Percentiles rank a stretch among this genome's conserved stretches.
These are phyloP conservation scores for Lophura nycthemera DNA, from an alignment of 2,113 vertebrate species.

Conservation along the genomic window DNA sequence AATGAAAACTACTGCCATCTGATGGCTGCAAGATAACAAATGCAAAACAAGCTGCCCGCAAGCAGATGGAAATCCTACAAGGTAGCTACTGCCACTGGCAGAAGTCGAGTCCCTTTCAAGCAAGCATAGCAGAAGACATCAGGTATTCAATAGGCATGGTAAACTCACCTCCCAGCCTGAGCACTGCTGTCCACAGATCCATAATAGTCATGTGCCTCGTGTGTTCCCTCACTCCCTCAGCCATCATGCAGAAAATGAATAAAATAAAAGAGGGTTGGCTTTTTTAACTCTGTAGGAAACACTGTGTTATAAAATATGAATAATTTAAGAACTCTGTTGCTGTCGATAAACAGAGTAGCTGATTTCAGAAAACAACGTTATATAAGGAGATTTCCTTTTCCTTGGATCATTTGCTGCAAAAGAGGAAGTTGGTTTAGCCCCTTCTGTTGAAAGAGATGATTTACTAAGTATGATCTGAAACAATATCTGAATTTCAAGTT, in stretches of 20 bases:
- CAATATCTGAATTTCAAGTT: background rate
- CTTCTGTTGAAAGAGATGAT: background rate
- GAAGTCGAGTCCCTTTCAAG: background rate
- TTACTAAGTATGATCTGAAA: background rate
- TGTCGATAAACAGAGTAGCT: background rate
- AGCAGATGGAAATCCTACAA: background rate
- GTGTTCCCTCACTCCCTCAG: background rate
- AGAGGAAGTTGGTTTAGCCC: background rate
- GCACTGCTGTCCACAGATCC: background rate
- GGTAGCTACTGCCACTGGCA: background rate
- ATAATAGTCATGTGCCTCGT: accelerated
- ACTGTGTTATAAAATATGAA: background rate
- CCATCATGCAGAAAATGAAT: background rate
- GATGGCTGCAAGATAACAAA: background rate
- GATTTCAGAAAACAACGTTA: background rate
- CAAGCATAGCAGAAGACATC: accelerated
- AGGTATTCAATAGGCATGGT: too few species aligned
- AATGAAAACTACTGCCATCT: slow-evolving; percentile 25
- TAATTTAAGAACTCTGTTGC: background rate
- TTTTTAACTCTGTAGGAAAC: background rate
- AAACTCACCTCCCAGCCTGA: background rate
- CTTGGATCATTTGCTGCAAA: background rate
- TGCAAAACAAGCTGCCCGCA: background rate
- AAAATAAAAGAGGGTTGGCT: accelerated
- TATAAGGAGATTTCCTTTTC: background rate